Evolutionary conservation across 1,140 invertebrate species (phyloP).

Genomic region (Leptonema lineaticorne): DNA sequence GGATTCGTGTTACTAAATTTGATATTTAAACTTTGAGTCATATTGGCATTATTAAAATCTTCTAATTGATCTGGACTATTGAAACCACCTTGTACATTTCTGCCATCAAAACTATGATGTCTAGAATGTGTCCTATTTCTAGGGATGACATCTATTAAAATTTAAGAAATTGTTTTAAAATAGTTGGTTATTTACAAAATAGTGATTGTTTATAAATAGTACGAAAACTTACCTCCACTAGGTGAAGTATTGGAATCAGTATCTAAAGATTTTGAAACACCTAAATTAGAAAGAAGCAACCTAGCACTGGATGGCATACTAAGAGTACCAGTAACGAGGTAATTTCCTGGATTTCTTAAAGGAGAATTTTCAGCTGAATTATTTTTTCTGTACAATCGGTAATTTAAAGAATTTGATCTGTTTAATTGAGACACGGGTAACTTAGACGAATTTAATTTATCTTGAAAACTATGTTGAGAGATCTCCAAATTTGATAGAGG

Average conservation of each 20-base stretch:
- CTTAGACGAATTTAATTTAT: conserved; percentile 45
- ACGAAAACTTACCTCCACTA: not conserved
- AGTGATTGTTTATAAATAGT: not conserved
- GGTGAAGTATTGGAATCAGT: conserved; percentile 43
- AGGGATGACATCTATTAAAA: not conserved
- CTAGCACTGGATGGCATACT: conserved; percentile 48
- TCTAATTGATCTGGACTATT: conserved; percentile 13
- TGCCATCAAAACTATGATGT: conserved; percentile 46
- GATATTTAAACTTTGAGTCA: conserved; percentile 48
- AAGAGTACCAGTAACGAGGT: conserved; percentile 52
- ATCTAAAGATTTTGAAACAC: conserved; percentile 51
- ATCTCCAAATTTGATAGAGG: conserved; percentile 38
- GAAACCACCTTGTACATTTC: conserved; percentile 33
- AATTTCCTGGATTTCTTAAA: conserved; percentile 52
- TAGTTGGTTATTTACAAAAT: not conserved
- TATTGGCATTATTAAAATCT: conserved; percentile 49
- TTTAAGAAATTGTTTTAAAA: not conserved
- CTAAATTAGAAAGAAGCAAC: conserved; percentile 45
- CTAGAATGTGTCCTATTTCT: conserved; percentile 45
- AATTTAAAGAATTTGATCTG: conserved; percentile 54
- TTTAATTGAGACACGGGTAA: conserved; percentile 53
- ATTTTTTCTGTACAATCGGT: conserved; percentile 49
- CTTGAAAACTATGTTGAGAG: conserved; percentile 14
- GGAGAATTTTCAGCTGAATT: conserved; percentile 50
- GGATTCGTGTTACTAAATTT: conserved; percentile 15